These are phyloP conservation scores for Albula goreensis DNA, from an alignment of 2,113 vertebrate genomes.

Conservation along the genomic window DNA sequence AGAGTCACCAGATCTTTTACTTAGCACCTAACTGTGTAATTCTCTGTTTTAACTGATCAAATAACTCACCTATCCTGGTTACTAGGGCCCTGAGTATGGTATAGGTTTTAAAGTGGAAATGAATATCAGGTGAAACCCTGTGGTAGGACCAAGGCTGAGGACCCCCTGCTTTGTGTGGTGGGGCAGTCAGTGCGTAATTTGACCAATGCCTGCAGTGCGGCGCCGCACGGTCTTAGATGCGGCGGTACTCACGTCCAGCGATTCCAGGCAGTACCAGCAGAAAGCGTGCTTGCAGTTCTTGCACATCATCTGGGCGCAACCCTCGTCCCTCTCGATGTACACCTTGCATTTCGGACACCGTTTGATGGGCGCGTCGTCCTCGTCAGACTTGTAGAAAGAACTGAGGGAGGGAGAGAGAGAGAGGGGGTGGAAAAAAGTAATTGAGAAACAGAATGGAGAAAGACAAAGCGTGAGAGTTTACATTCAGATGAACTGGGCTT, in stretches of 20 bases:
- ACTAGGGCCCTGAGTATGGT: too few relatives aligned
- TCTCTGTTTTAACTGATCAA: too few relatives aligned
- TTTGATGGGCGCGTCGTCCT: conserved; percentile 92
- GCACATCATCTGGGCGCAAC: conserved; percentile 99
- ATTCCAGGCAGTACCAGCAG: conserved; percentile 99
- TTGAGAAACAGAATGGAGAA: background rate
- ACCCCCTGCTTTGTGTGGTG: too few relatives aligned
- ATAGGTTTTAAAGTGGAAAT: too few relatives aligned
- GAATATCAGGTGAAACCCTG: too few relatives aligned
- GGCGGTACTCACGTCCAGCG: conserved; percentile 88
- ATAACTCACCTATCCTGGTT: too few relatives aligned
- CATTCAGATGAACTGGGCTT: too few relatives aligned
- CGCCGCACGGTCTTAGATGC: background rate
- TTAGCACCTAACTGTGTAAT: too few relatives aligned
- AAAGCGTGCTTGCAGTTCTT: conserved; percentile 98
- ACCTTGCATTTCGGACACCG: conserved; percentile 98
- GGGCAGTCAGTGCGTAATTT: too few relatives aligned
- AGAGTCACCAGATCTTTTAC: too few relatives aligned
- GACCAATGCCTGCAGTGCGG: background rate
- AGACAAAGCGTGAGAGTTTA: background rate
- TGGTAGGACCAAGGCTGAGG: too few relatives aligned
- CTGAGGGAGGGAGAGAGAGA: conserved; percentile 56
- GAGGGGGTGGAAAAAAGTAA: background rate
- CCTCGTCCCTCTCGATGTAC: conserved; percentile 96
- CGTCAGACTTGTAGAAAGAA: conserved; percentile 84